Evolutionary conservation across 2,113 vertebrate genomes (phyloP).

Genomic region (Benthochromis sp.): DNA sequence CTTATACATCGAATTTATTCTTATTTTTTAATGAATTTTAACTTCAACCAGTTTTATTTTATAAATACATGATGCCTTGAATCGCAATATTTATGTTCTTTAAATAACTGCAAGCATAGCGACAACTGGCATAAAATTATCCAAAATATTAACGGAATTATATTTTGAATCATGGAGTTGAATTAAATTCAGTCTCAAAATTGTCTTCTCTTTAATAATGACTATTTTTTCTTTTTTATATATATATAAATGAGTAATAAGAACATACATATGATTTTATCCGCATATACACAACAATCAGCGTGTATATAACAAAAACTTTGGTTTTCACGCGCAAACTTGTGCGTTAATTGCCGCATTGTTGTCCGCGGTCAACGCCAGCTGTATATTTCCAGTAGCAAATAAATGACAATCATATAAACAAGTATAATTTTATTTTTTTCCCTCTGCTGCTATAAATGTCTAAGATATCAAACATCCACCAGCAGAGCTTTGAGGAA

Average conservation of each 20-base stretch:
- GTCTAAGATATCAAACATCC: conserved; percentile 21
- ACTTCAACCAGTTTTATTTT: not conserved
- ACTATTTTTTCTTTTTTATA: not conserved
- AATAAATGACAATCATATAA: conserved; percentile 14
- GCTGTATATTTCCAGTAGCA: not conserved
- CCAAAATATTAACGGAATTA: not conserved
- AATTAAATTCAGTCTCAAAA: not conserved
- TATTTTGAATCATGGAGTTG: not conserved
- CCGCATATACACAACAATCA: not conserved
- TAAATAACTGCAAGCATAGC: not conserved
- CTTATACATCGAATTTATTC: not conserved
- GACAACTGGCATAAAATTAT: not conserved
- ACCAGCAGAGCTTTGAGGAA: conserved; percentile 7
- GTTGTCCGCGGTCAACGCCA: not conserved
- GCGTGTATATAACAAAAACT: not conserved
- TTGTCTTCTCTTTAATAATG: not conserved
- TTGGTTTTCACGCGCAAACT: not conserved
- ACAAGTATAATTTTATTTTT: conserved; percentile 9
- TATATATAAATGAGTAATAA: not conserved
- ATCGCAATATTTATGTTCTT: not conserved
- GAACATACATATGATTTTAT: not conserved
- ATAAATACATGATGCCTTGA: not conserved
- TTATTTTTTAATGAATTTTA: not conserved
- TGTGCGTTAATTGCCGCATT: not conserved
- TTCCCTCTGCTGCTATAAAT: not conserved